These are phyloP conservation scores for Chaetura pelagica DNA, from an alignment of 2,113 vertebrate genomes.

Conservation along the genomic window DNA sequence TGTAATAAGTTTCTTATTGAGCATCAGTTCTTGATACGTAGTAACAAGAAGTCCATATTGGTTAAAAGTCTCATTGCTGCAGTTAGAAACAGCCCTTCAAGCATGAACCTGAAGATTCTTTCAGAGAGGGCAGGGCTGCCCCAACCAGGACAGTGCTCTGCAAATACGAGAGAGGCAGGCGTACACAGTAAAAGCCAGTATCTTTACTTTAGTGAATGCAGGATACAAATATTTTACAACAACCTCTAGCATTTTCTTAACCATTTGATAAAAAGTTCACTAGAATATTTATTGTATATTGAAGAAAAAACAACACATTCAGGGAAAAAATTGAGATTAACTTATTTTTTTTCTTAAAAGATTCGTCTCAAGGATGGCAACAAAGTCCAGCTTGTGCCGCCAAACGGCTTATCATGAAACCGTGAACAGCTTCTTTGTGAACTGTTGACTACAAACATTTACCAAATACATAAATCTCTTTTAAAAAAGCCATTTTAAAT, in stretches of 20 bases:
- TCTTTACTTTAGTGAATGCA: conserved; percentile 97
- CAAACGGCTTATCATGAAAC: conserved; percentile 92
- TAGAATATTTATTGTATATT: conserved; percentile 98
- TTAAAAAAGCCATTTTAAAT: conserved; percentile 95
- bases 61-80: rapidly evolving
- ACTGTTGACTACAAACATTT: conserved; percentile 98
- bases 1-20: not conserved
- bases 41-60: rapidly evolving
- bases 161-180: conserved; percentile 84
- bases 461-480: conserved; percentile 96
- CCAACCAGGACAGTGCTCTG: not conserved
- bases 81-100: too few species aligned
- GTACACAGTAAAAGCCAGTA: conserved; percentile 97
- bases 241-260: conserved; percentile 97
- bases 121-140: rapidly evolving
- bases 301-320: conserved; percentile 98
- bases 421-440: conserved; percentile 95
- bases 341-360: conserved; percentile 91
- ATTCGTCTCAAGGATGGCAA: conserved; percentile 96
- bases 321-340: conserved; percentile 94
- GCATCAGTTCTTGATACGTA: rapidly evolving
- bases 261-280: conserved; percentile 99
- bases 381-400: conserved; percentile 99
- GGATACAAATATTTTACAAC: conserved; percentile 99
- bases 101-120: rapidly evolving